A percentile compares a stretch with the other conserved stretches of the same genome.
These are phyloP conservation scores for Anabacerthia variegaticeps DNA, from an alignment of 2,797 vertebrate genomes.

Conservation along the genomic window DNA sequence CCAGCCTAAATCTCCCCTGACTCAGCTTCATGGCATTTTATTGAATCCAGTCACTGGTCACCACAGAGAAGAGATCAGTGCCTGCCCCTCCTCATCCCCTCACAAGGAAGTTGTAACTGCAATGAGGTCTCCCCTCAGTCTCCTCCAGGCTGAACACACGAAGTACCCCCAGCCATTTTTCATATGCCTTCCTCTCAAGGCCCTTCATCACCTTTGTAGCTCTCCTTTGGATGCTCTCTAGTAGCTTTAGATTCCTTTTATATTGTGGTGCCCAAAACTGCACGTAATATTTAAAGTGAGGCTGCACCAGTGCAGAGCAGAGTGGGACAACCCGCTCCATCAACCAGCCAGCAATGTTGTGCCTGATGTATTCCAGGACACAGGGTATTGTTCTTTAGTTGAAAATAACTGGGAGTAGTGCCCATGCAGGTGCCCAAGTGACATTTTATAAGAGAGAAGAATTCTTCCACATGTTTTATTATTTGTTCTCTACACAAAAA, in stretches of 20 bases:
- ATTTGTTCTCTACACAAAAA: neutral
- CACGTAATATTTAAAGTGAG: neutral
- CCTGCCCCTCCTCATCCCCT: neutral
- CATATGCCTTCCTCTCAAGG: accelerated
- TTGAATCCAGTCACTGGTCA: accelerated
- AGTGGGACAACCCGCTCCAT: neutral
- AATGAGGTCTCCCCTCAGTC: neutral
- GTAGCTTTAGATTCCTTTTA: neutral
- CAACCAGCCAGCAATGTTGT: accelerated
- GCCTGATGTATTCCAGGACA: neutral
- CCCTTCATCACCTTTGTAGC: neutral
- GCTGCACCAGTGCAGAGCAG: accelerated
- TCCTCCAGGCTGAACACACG: neutral
- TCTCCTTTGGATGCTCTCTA: neutral
- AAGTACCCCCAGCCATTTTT: neutral
- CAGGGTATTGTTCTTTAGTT: neutral
- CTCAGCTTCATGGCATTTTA: neutral
- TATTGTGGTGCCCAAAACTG: neutral
- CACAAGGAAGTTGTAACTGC: accelerated
- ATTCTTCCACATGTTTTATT: neutral
- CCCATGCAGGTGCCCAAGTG: accelerated
- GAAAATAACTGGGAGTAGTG: neutral
- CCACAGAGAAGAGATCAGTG: neutral
- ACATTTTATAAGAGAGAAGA: neutral
- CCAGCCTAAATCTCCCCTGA: neutral